A percentile compares a stretch with the other conserved stretches of the same genome.
Evolutionary conservation across 2,888 invertebrate species (phyloP).

Genomic region (Cosmopolites sordidus): DNA sequence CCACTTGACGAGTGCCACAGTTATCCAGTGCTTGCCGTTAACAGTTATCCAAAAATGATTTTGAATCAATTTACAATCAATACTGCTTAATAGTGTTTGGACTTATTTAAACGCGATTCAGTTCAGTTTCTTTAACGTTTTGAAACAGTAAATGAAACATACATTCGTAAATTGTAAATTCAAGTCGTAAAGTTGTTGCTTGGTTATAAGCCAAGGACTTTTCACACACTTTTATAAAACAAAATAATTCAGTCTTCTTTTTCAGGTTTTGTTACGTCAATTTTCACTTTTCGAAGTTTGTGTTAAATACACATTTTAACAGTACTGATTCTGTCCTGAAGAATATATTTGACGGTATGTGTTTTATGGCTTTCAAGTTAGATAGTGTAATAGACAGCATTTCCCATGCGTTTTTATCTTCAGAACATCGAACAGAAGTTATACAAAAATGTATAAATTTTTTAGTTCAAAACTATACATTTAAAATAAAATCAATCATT

Average conservation of each 20-base stretch:
- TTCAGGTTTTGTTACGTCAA: not conserved
- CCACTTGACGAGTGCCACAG: no score
- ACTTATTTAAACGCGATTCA: no score
- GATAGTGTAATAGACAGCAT: slow-evolving; percentile 9
- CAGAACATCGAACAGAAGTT: not conserved
- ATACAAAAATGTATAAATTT: slow-evolving; percentile 2
- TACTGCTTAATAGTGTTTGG: no score
- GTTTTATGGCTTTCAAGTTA: slow-evolving; percentile 18
- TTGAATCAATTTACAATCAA: no score
- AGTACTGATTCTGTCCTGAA: slow-evolving; percentile 4
- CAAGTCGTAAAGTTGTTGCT: no score
- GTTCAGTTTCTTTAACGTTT: no score
- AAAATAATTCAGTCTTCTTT: not conserved
- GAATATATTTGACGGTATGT: slow-evolving; percentile 22
- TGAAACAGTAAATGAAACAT: no score
- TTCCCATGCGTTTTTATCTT: slow-evolving; percentile 6
- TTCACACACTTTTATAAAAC: no score
- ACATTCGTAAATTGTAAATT: no score
- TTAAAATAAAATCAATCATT: slow-evolving; percentile 1
- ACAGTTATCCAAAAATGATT: no score
- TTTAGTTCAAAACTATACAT: slow-evolving; percentile 5
- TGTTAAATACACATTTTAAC: slow-evolving; percentile 15
- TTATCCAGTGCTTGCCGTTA: no score
- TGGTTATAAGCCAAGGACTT: no score
- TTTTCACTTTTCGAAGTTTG: slow-evolving; percentile 14